Percentiles rank a stretch among this genome's conserved stretches.
phyloP scores from a whole-genome alignment of 2,797 vertebrate species.

The Crypturellus tataupa region DNA sequence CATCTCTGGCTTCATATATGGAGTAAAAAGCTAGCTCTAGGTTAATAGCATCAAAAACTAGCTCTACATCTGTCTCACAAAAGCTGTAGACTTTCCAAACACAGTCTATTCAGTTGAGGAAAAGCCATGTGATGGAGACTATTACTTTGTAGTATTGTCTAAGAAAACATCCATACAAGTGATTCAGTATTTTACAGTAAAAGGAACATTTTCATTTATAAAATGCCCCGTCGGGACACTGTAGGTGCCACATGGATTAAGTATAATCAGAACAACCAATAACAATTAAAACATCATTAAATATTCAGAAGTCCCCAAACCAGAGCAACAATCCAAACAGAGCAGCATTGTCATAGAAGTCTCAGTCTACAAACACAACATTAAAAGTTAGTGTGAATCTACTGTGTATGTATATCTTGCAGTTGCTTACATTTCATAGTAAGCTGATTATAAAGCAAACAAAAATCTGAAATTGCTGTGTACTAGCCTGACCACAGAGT shows the following conservation, averaged over 20 bases:
- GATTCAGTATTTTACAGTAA: conserved; percentile 24
- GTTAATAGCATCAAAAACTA: neutral
- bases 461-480: neutral
- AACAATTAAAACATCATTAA: conserved; percentile 65
- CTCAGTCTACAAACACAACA: conserved; percentile 37
- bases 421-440: conserved; percentile 18
- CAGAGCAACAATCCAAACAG: neutral
- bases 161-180: neutral
- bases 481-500: neutral
- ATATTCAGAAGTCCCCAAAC: conserved; percentile 38
- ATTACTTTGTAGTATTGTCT: neutral
- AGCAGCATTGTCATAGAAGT: conserved; percentile 50
- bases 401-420: neutral
- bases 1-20: neutral
- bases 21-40: neutral
- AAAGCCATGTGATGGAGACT: neutral
- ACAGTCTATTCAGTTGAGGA: neutral
- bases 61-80: neutral
- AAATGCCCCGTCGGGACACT: conserved; percentile 36
- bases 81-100: neutral
- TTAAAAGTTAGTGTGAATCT: conserved; percentile 63
- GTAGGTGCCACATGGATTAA: conserved; percentile 49
- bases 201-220: conserved; percentile 49
- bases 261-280: conserved; percentile 52
- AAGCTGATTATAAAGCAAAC: conserved; percentile 27